Percentiles rank a stretch among this genome's conserved stretches.
Conservation (phyloP, 2,888 invertebrate genomes). For the Lysandra coridon region DNA sequence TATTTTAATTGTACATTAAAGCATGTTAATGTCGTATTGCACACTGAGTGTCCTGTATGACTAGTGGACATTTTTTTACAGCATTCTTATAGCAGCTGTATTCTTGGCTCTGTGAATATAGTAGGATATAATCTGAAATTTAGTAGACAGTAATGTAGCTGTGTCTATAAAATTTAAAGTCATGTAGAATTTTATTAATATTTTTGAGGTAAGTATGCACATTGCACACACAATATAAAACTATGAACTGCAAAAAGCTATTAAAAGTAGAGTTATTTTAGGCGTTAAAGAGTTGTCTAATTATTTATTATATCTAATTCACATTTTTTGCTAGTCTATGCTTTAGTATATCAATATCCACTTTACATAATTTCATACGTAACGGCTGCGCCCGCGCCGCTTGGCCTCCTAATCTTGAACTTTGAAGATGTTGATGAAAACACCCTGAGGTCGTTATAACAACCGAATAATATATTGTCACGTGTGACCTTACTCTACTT, state of each 20-base stretch:
- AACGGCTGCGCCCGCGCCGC: background rate
- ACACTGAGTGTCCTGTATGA: background rate
- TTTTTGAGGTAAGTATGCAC: no score
- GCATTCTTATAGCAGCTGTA: background rate
- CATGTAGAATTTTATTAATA: no score
- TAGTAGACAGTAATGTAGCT: background rate
- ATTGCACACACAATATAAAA: no score
- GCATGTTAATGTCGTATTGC: background rate
- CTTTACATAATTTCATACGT: background rate
- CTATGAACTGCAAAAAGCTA: no score
- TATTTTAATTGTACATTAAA: background rate
- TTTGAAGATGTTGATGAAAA: background rate
- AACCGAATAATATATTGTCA: background rate
- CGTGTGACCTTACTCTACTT: background rate
- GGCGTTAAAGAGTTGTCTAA: no score
- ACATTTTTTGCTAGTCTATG: background rate
- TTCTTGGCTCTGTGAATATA: background rate
- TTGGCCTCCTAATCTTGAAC: constrained; percentile 16
- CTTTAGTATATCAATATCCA: background rate
- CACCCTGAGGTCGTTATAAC: background rate
- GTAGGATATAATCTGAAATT: background rate
- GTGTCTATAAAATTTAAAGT: no score
- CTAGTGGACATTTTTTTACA: background rate
- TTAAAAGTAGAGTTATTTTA: no score
- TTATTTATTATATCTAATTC: background rate